Conservation (phyloP, 2,797 vertebrate genomes). For the Neoniphon sammara region DNA sequence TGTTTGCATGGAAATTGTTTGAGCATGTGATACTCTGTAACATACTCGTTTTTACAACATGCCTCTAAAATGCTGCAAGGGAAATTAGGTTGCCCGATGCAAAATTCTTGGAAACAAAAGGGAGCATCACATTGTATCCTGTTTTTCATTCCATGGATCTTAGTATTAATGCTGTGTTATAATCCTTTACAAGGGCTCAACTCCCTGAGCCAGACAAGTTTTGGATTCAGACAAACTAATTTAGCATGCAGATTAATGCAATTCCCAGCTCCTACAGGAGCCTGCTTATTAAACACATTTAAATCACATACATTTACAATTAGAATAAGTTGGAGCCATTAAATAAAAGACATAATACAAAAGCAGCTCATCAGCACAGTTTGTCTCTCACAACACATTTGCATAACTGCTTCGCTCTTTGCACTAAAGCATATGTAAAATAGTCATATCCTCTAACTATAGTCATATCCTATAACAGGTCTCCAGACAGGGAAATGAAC, state of each 20-base stretch:
- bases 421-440: slow-evolving; percentile 52
- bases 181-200: slow-evolving; percentile 72
- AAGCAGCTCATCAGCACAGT: slow-evolving; percentile 70
- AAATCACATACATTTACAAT: slow-evolving; percentile 75
- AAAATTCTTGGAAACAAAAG: slow-evolving; percentile 55
- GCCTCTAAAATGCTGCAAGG: slow-evolving; percentile 54
- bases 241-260: slow-evolving; percentile 79
- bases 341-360: slow-evolving; percentile 61
- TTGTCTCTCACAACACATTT: slow-evolving; percentile 68
- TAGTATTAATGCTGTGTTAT: slow-evolving; percentile 66
- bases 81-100: slow-evolving; percentile 68
- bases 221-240: slow-evolving; percentile 72
- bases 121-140: slow-evolving; percentile 61
- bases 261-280: slow-evolving; percentile 63
- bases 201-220: slow-evolving; percentile 69
- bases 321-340: slow-evolving; percentile 65
- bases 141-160: slow-evolving; percentile 63
- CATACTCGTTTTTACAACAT: slow-evolving; percentile 48
- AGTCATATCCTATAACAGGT: slow-evolving; percentile 34
- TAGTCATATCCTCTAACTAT: slow-evolving; percentile 18
- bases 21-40: slow-evolving; percentile 16
- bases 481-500: slow-evolving; percentile 29
- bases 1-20: slow-evolving; percentile 33
- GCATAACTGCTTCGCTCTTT: slow-evolving; percentile 60
- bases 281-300: slow-evolving; percentile 73